phyloP scores from a whole-genome alignment of 2,888 invertebrate genomes.

The Argyresthia goedartella region DNA sequence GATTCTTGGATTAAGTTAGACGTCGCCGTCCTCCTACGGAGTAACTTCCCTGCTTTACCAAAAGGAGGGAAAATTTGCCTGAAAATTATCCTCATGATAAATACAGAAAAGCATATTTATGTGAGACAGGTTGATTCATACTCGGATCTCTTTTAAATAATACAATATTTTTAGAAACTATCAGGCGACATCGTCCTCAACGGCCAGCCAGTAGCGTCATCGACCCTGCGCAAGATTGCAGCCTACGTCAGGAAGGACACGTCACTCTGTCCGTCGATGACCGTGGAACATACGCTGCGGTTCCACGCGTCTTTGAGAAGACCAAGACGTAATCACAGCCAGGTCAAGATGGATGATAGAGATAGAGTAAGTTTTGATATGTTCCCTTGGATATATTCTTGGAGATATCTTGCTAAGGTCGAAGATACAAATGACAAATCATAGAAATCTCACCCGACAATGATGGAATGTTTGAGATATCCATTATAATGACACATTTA shows the following conservation, averaged over 20 bases:
- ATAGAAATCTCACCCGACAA: no score
- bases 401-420: background rate
- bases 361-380: conserved; percentile 80
- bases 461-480: no score
- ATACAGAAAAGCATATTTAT: no score
- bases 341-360: conserved; percentile 79
- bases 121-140: no score
- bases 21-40: no score
- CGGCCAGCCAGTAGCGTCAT: conserved; percentile 83
- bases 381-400: background rate
- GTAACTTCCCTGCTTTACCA: no score
- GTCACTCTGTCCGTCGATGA: conserved; percentile 86
- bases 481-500: no score
- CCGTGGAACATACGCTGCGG: conserved; percentile 89
- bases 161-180: conserved; percentile 46
- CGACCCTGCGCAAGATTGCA: conserved; percentile 77
- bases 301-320: conserved; percentile 84
- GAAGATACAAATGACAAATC: no score
- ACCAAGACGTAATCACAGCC: conserved; percentile 71
- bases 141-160: background rate
- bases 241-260: conserved; percentile 83
- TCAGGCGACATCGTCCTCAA: conserved; percentile 88
- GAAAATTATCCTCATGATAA: no score
- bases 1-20: no score
- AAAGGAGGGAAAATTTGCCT: no score